Conservation (phyloP, 2,888 invertebrate species). For the Hydriomena furcata region DNA sequence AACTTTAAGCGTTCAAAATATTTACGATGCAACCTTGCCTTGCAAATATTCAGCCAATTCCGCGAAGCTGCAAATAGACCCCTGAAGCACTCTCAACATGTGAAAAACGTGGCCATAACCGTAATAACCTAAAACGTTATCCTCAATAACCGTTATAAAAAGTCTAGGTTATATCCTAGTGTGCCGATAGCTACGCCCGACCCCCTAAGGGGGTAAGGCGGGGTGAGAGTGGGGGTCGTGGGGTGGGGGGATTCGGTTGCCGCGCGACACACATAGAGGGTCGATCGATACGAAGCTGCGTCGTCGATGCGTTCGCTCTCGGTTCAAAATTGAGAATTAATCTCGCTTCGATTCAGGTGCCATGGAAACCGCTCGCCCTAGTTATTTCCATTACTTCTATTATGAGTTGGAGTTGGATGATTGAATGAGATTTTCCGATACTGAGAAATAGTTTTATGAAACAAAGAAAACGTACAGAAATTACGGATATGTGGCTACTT, state of each 20-base stretch:
- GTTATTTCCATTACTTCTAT: conserved; percentile 7
- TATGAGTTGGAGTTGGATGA: not conserved
- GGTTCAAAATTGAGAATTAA: conserved; percentile 38
- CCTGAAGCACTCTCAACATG: conserved; percentile 8
- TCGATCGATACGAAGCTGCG: conserved; percentile 78
- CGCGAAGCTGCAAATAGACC: conserved; percentile 4
- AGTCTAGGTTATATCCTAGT: conserved; percentile 50
- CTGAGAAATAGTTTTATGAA: not conserved
- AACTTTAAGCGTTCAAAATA: not conserved
- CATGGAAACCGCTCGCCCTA: conserved; percentile 22
- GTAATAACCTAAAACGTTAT: conserved; percentile 24
- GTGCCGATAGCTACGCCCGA: conserved; percentile 51
- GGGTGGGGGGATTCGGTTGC: conserved; percentile 53
- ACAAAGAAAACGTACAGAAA: conserved; percentile 2
- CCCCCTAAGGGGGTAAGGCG: conserved; percentile 44
- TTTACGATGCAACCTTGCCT: not conserved
- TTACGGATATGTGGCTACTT: not conserved
- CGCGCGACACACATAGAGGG: conserved; percentile 72
- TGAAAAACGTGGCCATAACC: conserved; percentile 29
- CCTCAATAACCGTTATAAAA: conserved; percentile 42
- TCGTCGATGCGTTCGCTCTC: conserved; percentile 44
- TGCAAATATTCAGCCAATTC: not conserved
- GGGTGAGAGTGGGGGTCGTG: conserved; percentile 36
- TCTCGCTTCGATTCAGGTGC: conserved; percentile 32
- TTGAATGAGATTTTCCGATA: not conserved